A percentile compares a stretch with the other conserved stretches of the same genome.
Conservation (phyloP, 2,113 vertebrate genomes). For the Rhabdomys dilectus region DNA sequence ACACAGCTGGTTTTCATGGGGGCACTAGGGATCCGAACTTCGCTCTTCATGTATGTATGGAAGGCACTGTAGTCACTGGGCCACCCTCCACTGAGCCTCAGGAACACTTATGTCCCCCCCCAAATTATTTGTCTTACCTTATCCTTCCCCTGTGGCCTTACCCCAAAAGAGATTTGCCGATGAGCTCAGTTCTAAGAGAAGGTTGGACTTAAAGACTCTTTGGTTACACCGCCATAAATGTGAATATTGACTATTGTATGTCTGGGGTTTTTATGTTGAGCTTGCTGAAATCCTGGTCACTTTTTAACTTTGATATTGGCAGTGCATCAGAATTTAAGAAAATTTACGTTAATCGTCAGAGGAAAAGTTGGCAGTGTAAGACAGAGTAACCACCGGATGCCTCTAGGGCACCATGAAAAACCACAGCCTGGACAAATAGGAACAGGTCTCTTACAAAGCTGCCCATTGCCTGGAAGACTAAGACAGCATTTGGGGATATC, state of each 20-base stretch:
- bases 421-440: accelerated
- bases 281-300: conserved; percentile 43
- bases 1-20: background rate
- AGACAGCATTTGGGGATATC: background rate
- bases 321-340: conserved; percentile 31
- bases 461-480: background rate
- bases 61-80: background rate
- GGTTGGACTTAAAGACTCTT: conserved; percentile 28
- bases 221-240: background rate
- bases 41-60: background rate
- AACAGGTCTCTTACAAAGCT: background rate
- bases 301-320: conserved; percentile 5
- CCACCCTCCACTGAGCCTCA: background rate
- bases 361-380: background rate
- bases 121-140: background rate
- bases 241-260: background rate
- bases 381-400: too few relatives aligned
- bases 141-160: background rate
- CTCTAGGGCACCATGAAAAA: background rate
- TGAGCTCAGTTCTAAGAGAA: background rate
- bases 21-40: background rate
- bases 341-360: background rate
- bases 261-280: background rate
- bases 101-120: background rate
- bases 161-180: background rate